phyloP scores from a whole-genome alignment of 2,888 invertebrate species.

The Xylocampa areola region DNA sequence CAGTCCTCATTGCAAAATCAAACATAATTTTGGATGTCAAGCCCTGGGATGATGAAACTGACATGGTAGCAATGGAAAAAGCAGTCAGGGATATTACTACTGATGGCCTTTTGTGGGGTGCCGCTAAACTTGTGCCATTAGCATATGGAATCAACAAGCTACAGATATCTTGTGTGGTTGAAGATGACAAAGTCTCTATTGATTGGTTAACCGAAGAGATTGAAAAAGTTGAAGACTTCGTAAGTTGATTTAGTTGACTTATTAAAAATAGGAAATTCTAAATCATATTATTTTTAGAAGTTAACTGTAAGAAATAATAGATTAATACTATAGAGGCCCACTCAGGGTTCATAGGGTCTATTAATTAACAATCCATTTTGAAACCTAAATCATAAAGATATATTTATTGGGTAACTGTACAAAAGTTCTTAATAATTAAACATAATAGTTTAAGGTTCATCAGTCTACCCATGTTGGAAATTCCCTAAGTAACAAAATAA shows the following conservation, averaged over 20 bases:
- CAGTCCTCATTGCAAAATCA: constrained; percentile 97
- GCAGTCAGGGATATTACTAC: constrained; percentile 93
- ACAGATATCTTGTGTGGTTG: constrained; percentile 97
- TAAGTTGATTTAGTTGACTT: constrained; percentile 76
- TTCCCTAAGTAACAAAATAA: no score
- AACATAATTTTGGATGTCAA: constrained; percentile 98
- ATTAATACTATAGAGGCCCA: no score
- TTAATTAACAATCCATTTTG: no score
- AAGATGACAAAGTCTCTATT: constrained; percentile 98
- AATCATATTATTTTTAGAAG: no score
- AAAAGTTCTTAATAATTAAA: no score
- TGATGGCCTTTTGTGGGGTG: constrained; percentile 98
- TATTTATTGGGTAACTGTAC: no score
- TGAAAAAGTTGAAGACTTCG: constrained; percentile 95
- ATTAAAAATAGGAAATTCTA: no score
- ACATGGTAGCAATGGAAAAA: constrained; percentile 95
- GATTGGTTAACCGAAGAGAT: constrained; percentile 97
- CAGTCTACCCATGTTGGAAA: no score
- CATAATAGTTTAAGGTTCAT: no score
- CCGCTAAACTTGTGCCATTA: constrained; percentile 96
- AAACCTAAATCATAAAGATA: no score
- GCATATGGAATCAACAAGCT: constrained; percentile 98
- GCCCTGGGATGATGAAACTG: constrained; percentile 98
- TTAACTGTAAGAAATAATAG: no score
- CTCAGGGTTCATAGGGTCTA: no score